These are phyloP conservation scores for Neotoma lepida DNA, from an alignment of 2,113 vertebrate genomes.

Conservation along the genomic window DNA sequence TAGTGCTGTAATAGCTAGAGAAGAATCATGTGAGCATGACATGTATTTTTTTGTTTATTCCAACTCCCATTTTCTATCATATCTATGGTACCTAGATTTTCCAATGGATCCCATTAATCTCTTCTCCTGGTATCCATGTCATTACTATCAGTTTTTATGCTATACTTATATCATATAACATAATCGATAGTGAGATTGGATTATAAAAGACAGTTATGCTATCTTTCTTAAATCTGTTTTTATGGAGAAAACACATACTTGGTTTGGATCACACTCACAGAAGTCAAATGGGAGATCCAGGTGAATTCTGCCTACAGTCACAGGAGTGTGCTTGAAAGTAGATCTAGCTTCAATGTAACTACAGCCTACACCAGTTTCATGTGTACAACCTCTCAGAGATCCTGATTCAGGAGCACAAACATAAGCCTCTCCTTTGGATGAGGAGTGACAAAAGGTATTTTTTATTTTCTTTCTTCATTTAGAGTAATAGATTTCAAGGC, in stretches of 20 bases:
- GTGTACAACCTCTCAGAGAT: background rate
- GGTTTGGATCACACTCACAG: background rate
- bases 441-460: background rate
- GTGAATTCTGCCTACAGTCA: background rate
- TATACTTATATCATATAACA: background rate
- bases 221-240: background rate
- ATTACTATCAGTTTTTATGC: background rate
- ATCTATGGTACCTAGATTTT: conserved; percentile 2
- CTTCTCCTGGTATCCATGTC: background rate
- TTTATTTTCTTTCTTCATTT: conserved; percentile 56
- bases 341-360: background rate
- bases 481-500: conserved; percentile 45
- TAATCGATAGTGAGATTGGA: background rate
- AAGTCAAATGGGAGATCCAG: background rate
- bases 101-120: background rate
- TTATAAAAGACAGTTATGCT: background rate
- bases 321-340: background rate
- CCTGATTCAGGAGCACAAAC: background rate
- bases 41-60: background rate
- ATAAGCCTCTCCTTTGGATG: conserved; percentile 10
- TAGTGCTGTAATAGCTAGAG: background rate
- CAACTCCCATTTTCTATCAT: background rate
- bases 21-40: background rate
- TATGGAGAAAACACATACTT: background rate
- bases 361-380: background rate